Evolutionary conservation across 2,888 invertebrate genomes (phyloP).

Genomic region (Epirrita christyi): DNA sequence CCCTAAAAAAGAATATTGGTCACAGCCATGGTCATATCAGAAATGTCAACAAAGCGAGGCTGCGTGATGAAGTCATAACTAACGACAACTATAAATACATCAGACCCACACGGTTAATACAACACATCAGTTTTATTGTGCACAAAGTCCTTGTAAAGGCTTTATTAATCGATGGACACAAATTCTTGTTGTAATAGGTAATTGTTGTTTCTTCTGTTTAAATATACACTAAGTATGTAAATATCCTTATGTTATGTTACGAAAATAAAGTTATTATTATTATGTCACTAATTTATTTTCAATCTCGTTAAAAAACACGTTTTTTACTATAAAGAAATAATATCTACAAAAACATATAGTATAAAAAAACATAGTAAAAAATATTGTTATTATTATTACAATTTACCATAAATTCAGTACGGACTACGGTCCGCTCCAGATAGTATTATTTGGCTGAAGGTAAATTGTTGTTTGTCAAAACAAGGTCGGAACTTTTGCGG

Average conservation of each 20-base stretch:
- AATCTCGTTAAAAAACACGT: too few species aligned
- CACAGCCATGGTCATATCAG: conserved; percentile 44
- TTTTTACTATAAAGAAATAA: too few species aligned
- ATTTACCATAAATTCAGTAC: conserved; percentile 19
- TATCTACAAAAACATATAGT: too few species aligned
- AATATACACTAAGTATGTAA: too few species aligned
- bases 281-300: too few species aligned
- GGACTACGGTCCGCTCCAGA: conserved; percentile 15
- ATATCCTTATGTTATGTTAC: too few species aligned
- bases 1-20: conserved; percentile 36
- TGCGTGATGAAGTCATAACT: conserved; percentile 75
- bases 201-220: too few species aligned
- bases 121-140: conserved; percentile 59
- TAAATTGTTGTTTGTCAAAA: conserved; percentile 27
- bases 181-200: too few species aligned
- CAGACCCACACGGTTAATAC: conserved; percentile 60
- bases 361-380: too few species aligned
- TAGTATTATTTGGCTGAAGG: conserved; percentile 24
- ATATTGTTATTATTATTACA: too few species aligned
- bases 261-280: too few species aligned
- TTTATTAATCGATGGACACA: conserved; percentile 28
- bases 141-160: conserved; percentile 41
- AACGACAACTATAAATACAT: conserved; percentile 71
- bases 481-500: conserved; percentile 43
- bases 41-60: conserved; percentile 55